Evolutionary conservation across 2,797 vertebrate species (phyloP).

Genomic region (Sebastes itinus): DNA sequence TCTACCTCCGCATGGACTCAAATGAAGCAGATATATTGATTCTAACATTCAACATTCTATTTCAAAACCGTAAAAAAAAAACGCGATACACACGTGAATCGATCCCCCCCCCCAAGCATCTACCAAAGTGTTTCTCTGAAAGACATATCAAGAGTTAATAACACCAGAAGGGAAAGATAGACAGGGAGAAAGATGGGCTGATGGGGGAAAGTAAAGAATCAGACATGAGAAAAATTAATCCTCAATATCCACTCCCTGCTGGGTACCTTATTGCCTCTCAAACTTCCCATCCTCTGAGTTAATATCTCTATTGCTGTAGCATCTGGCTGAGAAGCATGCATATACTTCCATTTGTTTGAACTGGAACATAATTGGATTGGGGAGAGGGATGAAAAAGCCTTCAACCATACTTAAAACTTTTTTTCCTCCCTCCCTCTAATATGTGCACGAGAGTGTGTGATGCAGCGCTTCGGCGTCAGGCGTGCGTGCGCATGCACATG

Average conservation of each 20-base stretch:
- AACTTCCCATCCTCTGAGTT: slow-evolving; percentile 82
- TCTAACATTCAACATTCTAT: no score
- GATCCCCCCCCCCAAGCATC: background rate
- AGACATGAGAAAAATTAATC: slow-evolving; percentile 83
- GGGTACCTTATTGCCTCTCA: slow-evolving; percentile 81
- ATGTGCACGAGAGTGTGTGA: slow-evolving; percentile 33
- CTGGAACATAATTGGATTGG: slow-evolving; percentile 82
- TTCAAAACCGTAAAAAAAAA: no score
- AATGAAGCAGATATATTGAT: no score
- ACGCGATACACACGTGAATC: no score
- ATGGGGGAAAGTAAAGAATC: slow-evolving; percentile 62
- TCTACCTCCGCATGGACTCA: no score
- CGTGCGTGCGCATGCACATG: slow-evolving; percentile 29
- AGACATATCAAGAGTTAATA: slow-evolving; percentile 56
- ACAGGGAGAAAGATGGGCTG: slow-evolving; percentile 48
- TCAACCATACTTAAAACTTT: slow-evolving; percentile 77
- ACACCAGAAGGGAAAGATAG: slow-evolving; percentile 51
- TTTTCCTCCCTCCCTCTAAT: slow-evolving; percentile 38
- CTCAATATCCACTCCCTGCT: slow-evolving; percentile 81
- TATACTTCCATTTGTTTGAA: slow-evolving; percentile 80
- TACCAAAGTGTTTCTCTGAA: slow-evolving; percentile 32
- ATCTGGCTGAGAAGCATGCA: slow-evolving; percentile 78
- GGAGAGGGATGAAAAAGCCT: slow-evolving; percentile 78
- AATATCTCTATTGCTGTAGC: slow-evolving; percentile 80
- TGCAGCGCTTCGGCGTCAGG: slow-evolving; percentile 1